Evolutionary conservation across 2,888 invertebrate species (phyloP).

Genomic region (Sinelater perroti): DNA sequence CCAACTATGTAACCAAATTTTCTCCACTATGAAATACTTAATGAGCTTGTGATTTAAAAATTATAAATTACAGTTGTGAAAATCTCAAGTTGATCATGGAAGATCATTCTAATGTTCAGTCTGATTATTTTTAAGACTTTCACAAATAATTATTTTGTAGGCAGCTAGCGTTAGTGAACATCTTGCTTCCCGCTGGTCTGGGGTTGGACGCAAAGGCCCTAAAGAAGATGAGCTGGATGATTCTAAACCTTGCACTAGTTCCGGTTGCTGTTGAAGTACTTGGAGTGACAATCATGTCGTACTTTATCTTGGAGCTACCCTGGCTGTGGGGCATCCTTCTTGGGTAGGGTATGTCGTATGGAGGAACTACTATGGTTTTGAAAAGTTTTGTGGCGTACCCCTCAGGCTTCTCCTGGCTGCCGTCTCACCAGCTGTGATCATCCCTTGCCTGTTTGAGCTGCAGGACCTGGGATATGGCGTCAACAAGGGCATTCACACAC

Average conservation of each 20-base stretch:
- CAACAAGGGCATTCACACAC: slow-evolving; percentile 77
- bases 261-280: slow-evolving; percentile 69
- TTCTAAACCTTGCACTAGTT: slow-evolving; percentile 66
- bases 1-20: no score
- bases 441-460: slow-evolving; percentile 71
- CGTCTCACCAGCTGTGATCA: slow-evolving; percentile 78
- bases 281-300: slow-evolving; percentile 62
- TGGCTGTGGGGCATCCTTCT: slow-evolving; percentile 68
- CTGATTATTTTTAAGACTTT: no score
- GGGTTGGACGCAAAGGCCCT: slow-evolving; percentile 69
- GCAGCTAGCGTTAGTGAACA: slow-evolving; percentile 70
- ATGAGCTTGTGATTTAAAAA: no score
- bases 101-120: not conserved
- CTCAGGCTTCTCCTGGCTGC: slow-evolving; percentile 70
- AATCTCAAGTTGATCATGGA: no score
- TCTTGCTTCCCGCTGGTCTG: slow-evolving; percentile 71
- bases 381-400: slow-evolving; percentile 44
- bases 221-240: slow-evolving; percentile 64
- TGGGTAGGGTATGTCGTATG: slow-evolving; percentile 57
- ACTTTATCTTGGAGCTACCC: slow-evolving; percentile 67
- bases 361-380: slow-evolving; percentile 45
- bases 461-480: slow-evolving; percentile 72
- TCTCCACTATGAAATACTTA: no score
- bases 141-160: slow-evolving; percentile 52
- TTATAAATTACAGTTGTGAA: not conserved